A percentile compares a stretch with the other conserved stretches of the same genome.
These are phyloP conservation scores for Caenorhabditis brenneri DNA, from an alignment of 1,140 invertebrate species.

Conservation along the genomic window DNA sequence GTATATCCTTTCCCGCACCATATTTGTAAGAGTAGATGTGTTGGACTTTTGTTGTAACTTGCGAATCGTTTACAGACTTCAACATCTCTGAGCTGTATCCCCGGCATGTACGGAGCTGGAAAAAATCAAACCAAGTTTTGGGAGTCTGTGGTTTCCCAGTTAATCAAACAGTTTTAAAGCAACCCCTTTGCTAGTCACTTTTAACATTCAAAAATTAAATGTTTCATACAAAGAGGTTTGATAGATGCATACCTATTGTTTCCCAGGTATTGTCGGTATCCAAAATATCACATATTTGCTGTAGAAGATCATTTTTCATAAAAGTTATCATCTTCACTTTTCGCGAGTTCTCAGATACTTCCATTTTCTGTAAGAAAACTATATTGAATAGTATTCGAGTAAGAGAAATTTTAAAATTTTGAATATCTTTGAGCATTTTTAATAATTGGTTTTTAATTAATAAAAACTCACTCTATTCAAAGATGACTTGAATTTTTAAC, in stretches of 20 bases:
- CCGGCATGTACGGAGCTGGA: conserved; percentile 59
- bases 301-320: conserved; percentile 12
- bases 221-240: no score
- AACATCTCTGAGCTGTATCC: conserved; percentile 72
- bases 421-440: no score
- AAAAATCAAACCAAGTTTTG: no score
- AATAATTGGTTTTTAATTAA: no score
- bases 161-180: no score
- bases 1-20: conserved; percentile 83
- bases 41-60: conserved; percentile 77
- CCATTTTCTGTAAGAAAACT: neutral
- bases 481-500: neutral
- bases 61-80: conserved; percentile 73
- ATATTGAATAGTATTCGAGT: no score
- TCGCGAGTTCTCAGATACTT: neutral
- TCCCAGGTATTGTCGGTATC: conserved; percentile 82
- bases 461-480: no score
- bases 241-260: conserved; percentile 76
- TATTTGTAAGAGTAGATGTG: conserved; percentile 76
- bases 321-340: neutral
- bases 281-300: conserved; percentile 77
- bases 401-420: no score
- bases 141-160: no score
- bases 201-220: no score
- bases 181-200: no score